Evolutionary conservation across 2,113 vertebrate species (phyloP).

Genomic region (Hemibagrus wyckioides): DNA sequence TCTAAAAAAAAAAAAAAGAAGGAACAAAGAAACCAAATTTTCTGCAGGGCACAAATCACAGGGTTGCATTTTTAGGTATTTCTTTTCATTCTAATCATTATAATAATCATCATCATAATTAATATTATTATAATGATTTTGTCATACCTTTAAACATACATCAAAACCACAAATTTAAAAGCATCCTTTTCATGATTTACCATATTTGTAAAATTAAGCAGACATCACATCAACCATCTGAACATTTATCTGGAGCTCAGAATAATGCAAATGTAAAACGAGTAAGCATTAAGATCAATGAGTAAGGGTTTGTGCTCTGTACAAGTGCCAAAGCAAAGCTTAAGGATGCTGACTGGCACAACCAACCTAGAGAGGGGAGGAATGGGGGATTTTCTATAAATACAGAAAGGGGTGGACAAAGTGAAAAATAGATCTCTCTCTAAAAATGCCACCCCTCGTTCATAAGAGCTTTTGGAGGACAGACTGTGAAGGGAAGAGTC

Average conservation of each 20-base stretch:
- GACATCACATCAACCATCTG: neutral
- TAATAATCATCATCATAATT: too few species aligned
- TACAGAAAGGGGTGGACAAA: slow-evolving; percentile 57
- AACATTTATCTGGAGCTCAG: neutral
- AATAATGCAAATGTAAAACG: neutral
- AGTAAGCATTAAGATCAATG: neutral
- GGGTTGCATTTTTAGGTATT: neutral
- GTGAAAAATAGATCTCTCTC: slow-evolving; percentile 61
- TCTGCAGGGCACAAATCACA: neutral
- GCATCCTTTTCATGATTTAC: neutral
- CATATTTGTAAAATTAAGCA: neutral
- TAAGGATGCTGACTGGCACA: slow-evolving; percentile 59
- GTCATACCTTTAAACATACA: neutral
- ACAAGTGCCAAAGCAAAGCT: slow-evolving; percentile 56
- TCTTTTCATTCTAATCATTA: too few species aligned
- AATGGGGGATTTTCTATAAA: slow-evolving; percentile 68
- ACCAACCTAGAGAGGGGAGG: slow-evolving; percentile 31
- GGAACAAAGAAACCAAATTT: neutral
- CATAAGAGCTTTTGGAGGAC: neutral
- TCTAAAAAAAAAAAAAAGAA: neutral
- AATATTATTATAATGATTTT: neutral
- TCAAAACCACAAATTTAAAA: neutral
- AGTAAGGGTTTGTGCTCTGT: neutral
- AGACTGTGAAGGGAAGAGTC: neutral
- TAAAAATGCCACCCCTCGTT: slow-evolving; percentile 27